phyloP scores from a whole-genome alignment of 2,113 vertebrate species.

The Protobothrops flavoviridis region DNA sequence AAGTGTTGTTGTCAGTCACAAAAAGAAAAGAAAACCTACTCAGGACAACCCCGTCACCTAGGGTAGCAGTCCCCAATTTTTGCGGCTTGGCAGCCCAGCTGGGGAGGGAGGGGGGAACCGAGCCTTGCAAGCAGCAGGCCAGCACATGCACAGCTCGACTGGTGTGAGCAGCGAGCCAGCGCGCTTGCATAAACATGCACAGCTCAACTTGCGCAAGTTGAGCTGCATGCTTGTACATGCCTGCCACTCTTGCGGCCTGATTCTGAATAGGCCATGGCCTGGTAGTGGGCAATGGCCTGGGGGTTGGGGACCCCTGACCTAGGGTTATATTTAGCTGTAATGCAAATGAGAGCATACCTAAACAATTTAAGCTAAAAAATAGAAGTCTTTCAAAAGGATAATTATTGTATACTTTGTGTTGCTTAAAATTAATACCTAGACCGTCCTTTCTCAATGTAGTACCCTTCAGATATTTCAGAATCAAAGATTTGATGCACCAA shows the following conservation, averaged over 20 bases:
- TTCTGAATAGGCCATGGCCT: not conserved
- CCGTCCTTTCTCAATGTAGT: not conserved
- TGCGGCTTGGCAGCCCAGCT: not conserved
- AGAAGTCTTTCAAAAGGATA: not conserved
- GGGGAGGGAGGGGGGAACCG: too few species aligned
- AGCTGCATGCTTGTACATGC: not conserved
- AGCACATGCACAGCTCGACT: not conserved
- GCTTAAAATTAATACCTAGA: not conserved
- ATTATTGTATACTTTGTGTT: not conserved
- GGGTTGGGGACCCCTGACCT: not conserved
- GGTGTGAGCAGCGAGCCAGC: too few species aligned
- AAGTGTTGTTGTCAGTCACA: not conserved
- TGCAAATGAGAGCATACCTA: not conserved
- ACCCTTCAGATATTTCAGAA: not conserved
- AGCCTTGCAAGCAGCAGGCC: too few species aligned
- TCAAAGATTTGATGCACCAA: not conserved
- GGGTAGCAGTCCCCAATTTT: not conserved
- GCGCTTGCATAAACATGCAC: too few species aligned
- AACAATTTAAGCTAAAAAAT: not conserved
- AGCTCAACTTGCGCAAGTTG: too few species aligned
- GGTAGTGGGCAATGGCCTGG: not conserved
- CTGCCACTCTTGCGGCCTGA: fast-evolving
- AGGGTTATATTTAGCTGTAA: not conserved
- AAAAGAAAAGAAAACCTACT: not conserved
- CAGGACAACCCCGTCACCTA: not conserved